phyloP scores from a whole-genome alignment of 2,113 vertebrate genomes.

The Rhinogobius similis region DNA sequence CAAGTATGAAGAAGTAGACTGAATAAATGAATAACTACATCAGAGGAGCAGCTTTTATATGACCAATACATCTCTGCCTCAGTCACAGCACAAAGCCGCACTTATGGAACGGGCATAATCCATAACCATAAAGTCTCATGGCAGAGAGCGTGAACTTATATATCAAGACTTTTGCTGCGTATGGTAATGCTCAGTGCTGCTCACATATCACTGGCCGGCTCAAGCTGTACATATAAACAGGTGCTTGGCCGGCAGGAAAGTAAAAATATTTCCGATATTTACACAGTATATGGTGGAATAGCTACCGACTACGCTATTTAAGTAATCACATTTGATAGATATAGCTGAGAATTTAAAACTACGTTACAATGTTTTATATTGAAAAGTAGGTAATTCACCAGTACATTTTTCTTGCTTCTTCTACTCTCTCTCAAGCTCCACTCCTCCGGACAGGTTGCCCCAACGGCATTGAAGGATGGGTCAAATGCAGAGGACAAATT shows the following conservation, averaged over 20 bases:
- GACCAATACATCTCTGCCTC: conserved; percentile 70
- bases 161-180: conserved; percentile 56
- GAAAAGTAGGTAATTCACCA: no score
- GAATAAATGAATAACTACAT: conserved; percentile 75
- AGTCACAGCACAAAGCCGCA: conserved; percentile 54
- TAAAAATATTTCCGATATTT: background rate
- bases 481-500: no score
- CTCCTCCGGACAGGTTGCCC: no score
- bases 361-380: no score
- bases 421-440: no score
- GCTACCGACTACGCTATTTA: background rate
- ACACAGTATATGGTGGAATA: no score
- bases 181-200: conserved; percentile 64
- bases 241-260: conserved; percentile 30
- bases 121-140: conserved; percentile 69
- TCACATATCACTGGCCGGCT: conserved; percentile 47
- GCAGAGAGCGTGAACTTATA: conserved; percentile 47
- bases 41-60: conserved; percentile 66
- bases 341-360: no score
- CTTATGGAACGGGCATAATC: conserved; percentile 69
- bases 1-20: conserved; percentile 57
- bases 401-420: no score
- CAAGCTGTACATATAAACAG: conserved; percentile 44
- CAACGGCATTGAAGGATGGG: no score
- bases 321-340: no score